A percentile compares a stretch with the other conserved stretches of the same genome.
Conservation (phyloP, 2,797 vertebrate species). For the Danio tinwini region DNA sequence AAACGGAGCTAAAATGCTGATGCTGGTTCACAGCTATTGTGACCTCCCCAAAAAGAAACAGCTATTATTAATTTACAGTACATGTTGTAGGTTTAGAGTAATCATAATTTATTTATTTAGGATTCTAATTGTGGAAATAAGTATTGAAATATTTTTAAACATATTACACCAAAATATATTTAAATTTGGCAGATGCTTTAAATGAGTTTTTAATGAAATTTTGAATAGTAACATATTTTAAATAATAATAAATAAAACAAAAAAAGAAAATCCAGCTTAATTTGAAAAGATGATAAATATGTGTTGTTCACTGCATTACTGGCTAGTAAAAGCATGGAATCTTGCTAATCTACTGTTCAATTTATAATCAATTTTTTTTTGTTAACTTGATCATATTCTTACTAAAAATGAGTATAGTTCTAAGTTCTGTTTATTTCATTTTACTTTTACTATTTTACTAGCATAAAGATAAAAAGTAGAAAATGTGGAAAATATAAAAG, state of each 20-base stretch:
- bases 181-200: neutral
- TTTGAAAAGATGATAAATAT: neutral
- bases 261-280: neutral
- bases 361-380: neutral
- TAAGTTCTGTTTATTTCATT: neutral
- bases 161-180: neutral
- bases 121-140: neutral
- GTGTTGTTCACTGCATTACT: neutral
- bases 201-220: too few relatives aligned
- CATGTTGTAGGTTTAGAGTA: neutral
- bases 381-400: neutral
- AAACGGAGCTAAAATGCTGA: neutral
- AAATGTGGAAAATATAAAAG: neutral
- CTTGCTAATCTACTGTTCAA: neutral
- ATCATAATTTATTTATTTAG: neutral
- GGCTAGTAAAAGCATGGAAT: neutral
- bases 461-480: neutral
- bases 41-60: too few relatives aligned
- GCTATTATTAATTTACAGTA: neutral
- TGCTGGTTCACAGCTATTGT: too few relatives aligned
- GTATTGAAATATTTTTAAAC: neutral
- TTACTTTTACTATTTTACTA: neutral
- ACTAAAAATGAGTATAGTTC: neutral
- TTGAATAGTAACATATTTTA: too few relatives aligned
- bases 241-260: too few relatives aligned